These are phyloP conservation scores for Merluccius polli DNA, from an alignment of 2,797 vertebrate genomes.

Conservation along the genomic window DNA sequence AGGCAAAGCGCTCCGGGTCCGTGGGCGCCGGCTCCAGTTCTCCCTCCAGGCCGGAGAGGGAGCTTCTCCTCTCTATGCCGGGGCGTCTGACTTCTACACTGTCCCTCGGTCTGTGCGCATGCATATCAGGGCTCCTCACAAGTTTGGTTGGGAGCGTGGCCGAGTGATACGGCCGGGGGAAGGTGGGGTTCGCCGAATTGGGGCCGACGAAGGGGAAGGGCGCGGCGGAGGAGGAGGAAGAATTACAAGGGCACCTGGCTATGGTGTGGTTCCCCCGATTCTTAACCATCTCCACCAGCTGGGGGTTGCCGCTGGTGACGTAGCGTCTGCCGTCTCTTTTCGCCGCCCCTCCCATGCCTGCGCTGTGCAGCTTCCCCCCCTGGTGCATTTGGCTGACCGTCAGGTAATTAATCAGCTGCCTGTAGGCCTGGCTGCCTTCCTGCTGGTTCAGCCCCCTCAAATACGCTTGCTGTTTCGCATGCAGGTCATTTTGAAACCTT, in stretches of 20 bases:
- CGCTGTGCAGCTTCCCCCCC: constrained; percentile 70
- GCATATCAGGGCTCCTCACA: constrained; percentile 67
- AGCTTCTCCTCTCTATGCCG: constrained; percentile 63
- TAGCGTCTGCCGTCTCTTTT: constrained; percentile 72
- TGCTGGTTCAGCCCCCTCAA: constrained; percentile 65
- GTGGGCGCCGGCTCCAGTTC: constrained; percentile 61
- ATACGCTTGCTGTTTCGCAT: constrained; percentile 64
- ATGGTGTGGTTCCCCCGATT: constrained; percentile 62
- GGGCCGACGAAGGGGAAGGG: constrained; percentile 65
- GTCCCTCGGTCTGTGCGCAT: constrained; percentile 56
- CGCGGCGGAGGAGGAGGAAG: constrained; percentile 58
- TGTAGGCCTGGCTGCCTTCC: constrained; percentile 72
- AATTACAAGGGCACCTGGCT: constrained; percentile 69
- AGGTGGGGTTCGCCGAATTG: constrained; percentile 42
- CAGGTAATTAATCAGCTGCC: constrained; percentile 73
- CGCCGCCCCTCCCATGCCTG: constrained; percentile 67
- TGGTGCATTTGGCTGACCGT: constrained; percentile 77
- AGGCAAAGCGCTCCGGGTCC: constrained; percentile 57
- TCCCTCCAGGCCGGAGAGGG: constrained; percentile 65
- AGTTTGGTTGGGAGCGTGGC: constrained; percentile 77
- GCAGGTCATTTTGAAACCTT: constrained; percentile 68
- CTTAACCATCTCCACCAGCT: constrained; percentile 71
- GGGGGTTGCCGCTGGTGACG: constrained; percentile 68
- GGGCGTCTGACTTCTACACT: constrained; percentile 56
- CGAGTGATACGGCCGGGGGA: constrained; percentile 59